Percentiles rank a stretch among this genome's conserved stretches.
Conservation (phyloP, 2,797 vertebrate genomes). For the Lacerta bilineata region DNA sequence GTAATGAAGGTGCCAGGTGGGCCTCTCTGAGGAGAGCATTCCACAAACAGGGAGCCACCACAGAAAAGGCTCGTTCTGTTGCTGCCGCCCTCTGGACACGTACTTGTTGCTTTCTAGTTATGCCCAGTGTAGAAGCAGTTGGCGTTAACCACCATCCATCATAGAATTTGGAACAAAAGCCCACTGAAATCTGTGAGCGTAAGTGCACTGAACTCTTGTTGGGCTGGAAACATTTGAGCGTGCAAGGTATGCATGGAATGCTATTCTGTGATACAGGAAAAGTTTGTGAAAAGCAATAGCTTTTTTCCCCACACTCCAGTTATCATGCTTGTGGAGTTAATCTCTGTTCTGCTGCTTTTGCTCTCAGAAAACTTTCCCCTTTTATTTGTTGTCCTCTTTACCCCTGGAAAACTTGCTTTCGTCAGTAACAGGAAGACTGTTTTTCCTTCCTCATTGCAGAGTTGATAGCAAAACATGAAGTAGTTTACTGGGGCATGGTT, state of each 20-base stretch:
- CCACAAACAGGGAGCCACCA: background rate
- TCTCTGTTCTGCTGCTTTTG: background rate
- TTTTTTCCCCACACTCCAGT: fast-evolving
- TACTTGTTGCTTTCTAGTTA: background rate
- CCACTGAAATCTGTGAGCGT: background rate
- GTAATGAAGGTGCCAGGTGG: no score
- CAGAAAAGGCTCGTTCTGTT: background rate
- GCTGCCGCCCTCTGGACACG: background rate
- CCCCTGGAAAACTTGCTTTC: constrained; percentile 23
- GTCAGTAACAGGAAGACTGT: constrained; percentile 4
- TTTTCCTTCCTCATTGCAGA: constrained; percentile 16
- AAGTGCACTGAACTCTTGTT: background rate
- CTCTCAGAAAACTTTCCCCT: background rate
- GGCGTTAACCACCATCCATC: no score
- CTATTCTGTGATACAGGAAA: background rate
- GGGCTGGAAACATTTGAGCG: background rate
- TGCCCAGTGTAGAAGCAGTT: background rate
- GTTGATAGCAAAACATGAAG: constrained; percentile 8
- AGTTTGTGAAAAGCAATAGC: background rate
- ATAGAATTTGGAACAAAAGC: background rate
- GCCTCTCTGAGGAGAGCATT: background rate
- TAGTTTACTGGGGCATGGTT: background rate
- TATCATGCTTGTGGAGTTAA: background rate
- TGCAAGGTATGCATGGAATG: background rate
- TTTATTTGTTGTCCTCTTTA: background rate